These are phyloP conservation scores for Steatornis caripensis DNA, from an alignment of 2,113 vertebrate genomes.

Conservation along the genomic window DNA sequence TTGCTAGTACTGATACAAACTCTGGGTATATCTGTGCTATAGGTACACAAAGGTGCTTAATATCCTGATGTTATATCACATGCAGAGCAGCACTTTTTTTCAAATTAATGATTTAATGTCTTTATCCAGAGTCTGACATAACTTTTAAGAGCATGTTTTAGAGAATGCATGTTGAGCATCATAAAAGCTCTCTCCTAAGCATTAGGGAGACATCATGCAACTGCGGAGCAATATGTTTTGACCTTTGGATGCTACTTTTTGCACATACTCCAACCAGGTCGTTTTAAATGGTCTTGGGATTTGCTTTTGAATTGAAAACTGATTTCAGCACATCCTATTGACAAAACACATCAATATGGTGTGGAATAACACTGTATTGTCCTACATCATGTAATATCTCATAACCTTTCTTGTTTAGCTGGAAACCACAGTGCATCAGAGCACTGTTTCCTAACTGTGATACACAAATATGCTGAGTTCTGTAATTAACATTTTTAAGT, in stretches of 20 bases:
- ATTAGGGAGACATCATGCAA: background rate
- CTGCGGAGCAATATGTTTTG: background rate
- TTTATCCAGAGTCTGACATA: background rate
- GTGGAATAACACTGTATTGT: background rate
- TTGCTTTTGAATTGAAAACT: background rate
- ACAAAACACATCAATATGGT: background rate
- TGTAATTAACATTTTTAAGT: background rate
- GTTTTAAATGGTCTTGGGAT: background rate
- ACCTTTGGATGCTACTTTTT: background rate
- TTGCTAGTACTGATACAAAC: background rate
- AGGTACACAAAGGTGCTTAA: rapidly evolving
- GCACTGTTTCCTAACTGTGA: background rate
- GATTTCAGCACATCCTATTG: background rate
- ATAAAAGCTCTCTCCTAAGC: background rate
- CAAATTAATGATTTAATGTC: background rate
- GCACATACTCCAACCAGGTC: background rate
- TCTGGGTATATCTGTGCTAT: background rate
- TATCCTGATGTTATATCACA: background rate
- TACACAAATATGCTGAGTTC: background rate
- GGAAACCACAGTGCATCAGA: rapidly evolving
- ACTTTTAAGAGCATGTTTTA: background rate
- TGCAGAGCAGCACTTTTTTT: rapidly evolving
- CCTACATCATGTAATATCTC: background rate
- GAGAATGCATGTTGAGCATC: background rate
- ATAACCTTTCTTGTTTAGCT: background rate